Base-by-base conservation (phyloP, 1,140 invertebrate species). In the Eurytemora carolleeae region DNA sequence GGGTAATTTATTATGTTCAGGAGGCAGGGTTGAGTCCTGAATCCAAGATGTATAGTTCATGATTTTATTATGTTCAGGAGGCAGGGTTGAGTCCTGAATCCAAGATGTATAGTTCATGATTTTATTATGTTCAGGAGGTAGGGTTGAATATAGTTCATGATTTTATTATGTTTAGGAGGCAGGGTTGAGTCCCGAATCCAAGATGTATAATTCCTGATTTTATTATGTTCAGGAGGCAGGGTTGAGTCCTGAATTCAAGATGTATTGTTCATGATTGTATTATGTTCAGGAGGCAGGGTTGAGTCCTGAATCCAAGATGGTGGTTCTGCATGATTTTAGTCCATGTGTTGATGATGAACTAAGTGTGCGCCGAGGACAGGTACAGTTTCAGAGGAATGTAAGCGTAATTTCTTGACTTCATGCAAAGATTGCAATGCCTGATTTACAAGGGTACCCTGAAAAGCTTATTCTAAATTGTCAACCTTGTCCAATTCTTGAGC, bases 281-380 rank as follows among this genome's bases (percentile, higher is more conserved):
- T 24, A 19, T 24, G n/a, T 44, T 44, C n/a, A 44, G 31, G 64
- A 68, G 57, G 67, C 69, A 62, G 73, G 71, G 2, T 73, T 92
- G 1, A 87, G 86, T 61, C 86, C 88, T 1, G 87, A 91, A 69
- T 88, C 86, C 54, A 91, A 92, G 76, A 92, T 93, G 89, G 85
- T 93, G 54, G 88, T 94, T 16, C 75, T 94, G 16, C 87, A 94
- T 71, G 90, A 94, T 70, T 95, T 95, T 71, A 86, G 85, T 2
- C 88, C 90, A 0, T 92, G 89, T 71, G 89, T 93, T 2, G 88
- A 94, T 72, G 89, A 94, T 74, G 91, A 95, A 72, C 74, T 95
- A 25, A 82, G 85, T 75, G 85, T 89, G 26, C 80, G 80, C 69
- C 69, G 79, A 63, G 82, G 82, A 62, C 78, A 78, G 73, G 78